These are phyloP conservation scores for Chromoteleia sp. DNA, from an alignment of 2,888 invertebrate species.

Conservation along the genomic window DNA sequence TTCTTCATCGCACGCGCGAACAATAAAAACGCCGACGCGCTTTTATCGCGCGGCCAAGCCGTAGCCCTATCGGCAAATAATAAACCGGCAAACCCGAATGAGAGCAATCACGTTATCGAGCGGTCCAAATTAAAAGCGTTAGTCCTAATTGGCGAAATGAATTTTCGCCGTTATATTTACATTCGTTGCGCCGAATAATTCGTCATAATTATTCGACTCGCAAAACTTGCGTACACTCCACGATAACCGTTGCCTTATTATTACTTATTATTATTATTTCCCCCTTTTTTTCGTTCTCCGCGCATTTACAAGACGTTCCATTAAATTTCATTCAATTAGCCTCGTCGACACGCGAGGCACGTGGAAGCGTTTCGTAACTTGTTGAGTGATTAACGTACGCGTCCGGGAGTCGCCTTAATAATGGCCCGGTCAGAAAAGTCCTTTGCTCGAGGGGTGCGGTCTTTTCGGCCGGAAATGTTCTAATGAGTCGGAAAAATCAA, in stretches of 20 bases:
- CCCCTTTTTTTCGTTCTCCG: slow-evolving; percentile 5
- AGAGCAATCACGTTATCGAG: slow-evolving; percentile 38
- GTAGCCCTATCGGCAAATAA: slow-evolving; percentile 8
- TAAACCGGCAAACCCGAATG: slow-evolving; percentile 15
- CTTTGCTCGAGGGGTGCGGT: slow-evolving; percentile 59
- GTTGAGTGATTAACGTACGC: slow-evolving; percentile 70
- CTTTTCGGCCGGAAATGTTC: slow-evolving; percentile 78
- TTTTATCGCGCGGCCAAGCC: too few species aligned
- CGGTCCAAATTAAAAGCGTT: slow-evolving; percentile 42
- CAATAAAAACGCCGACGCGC: slow-evolving; percentile 7
- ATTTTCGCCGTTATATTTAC: slow-evolving; percentile 23
- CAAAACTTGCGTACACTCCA: not conserved
- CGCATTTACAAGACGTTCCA: slow-evolving; percentile 63
- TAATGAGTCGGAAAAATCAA: slow-evolving; percentile 83
- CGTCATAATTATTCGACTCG: slow-evolving; percentile 20
- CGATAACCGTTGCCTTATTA: not conserved
- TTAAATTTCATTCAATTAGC: slow-evolving; percentile 69
- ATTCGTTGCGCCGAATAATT: slow-evolving; percentile 16
- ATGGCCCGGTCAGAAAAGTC: slow-evolving; percentile 64
- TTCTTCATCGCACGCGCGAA: slow-evolving; percentile 1
- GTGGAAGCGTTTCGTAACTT: slow-evolving; percentile 66
- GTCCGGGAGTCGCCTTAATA: slow-evolving; percentile 58
- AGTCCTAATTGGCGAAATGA: slow-evolving; percentile 37
- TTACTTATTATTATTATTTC: not conserved
- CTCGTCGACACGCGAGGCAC: slow-evolving; percentile 68